phyloP scores from a whole-genome alignment of 2,113 vertebrate species.

The Tragelaphus buxtoni region DNA sequence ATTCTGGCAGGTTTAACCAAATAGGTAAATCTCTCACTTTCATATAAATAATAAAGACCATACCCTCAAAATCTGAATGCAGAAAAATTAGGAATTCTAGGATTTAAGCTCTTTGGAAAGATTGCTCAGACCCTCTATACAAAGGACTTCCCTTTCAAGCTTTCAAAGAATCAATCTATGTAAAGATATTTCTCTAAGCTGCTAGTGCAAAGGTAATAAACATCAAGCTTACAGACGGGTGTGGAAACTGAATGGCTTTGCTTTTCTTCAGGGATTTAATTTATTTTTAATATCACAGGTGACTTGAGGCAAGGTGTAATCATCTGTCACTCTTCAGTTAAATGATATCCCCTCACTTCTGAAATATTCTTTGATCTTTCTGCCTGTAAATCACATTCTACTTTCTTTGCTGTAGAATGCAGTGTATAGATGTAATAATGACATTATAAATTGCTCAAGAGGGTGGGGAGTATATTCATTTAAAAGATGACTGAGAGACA shows the following conservation, averaged over 20 bases:
- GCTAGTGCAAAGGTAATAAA: conserved; percentile 65
- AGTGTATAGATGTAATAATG: conserved; percentile 45
- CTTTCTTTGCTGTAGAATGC: conserved; percentile 45
- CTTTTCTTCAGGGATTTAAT: conserved; percentile 74
- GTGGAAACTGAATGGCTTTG: conserved; percentile 54
- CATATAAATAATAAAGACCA: conserved; percentile 3
- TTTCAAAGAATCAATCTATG: conserved; percentile 47
- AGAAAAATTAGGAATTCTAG: conserved; percentile 7
- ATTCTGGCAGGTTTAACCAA: not conserved
- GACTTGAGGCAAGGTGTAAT: conserved; percentile 63
- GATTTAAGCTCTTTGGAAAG: not conserved
- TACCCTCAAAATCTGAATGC: not conserved
- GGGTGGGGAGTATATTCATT: not conserved
- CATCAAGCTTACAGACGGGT: conserved; percentile 6
- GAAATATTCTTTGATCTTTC: conserved; percentile 68
- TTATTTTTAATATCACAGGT: conserved; percentile 77
- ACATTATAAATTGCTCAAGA: conserved; percentile 34
- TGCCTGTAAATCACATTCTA: conserved; percentile 59
- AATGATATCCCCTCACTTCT: conserved; percentile 59
- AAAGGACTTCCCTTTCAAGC: conserved; percentile 30
- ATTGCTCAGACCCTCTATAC: not conserved
- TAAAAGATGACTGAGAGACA: conserved; percentile 11
- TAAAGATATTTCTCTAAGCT: conserved; percentile 56
- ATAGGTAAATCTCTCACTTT: not conserved
- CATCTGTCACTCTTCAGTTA: conserved; percentile 66